Base-by-base conservation (phyloP, 2,888 invertebrate genomes). In the Dicranocentrus wangi region DNA sequence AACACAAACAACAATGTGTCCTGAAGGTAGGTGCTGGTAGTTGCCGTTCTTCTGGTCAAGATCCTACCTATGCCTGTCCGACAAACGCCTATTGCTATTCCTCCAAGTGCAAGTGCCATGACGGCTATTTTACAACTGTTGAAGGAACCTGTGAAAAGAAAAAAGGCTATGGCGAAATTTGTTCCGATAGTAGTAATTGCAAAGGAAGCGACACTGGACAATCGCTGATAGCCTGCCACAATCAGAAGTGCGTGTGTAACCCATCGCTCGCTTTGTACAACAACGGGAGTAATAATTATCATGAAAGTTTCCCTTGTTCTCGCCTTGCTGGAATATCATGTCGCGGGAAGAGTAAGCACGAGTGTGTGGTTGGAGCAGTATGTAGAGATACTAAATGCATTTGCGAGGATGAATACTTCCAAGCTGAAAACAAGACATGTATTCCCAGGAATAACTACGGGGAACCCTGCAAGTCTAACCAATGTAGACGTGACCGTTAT, bases 101-200 rank as follows among this genome's bases (percentile, higher is more conserved):
- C 8, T 2, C 7, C 53, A 53, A n/a, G 19, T 68, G 68, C 19
- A 3, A 21, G 1, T 65, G 42, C 23, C n/a, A 23, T 7, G 43
- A n/a, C 1, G n/a, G 17, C 1, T 28, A 51, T 19, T 68, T 68
- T 28, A 17, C 8, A n/a, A 27, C 25, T 2, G 17, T n/a, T 7
- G 17, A 68, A 17, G 51, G 53, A 2, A 68, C 68, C n/a, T 68
- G 68, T 17, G 51, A 51, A n/a, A 15, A n/a, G 28, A 68, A 51
- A 25, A 15, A 28, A 2, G 21, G 19, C 13, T 23, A 32, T 19
- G 43, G 65, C 0, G 43, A 3, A 19, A 43, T 1, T 1, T 65
- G 65, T 25, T n/a, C 8, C 10, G 17, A n/a, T 17, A 19, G 15
- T 3, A 17, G 23, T 3, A 15, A 43, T 8, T 65, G 65, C 21